Base-by-base conservation (phyloP, 2,888 invertebrate species). In the Electrophaes corylata region DNA sequence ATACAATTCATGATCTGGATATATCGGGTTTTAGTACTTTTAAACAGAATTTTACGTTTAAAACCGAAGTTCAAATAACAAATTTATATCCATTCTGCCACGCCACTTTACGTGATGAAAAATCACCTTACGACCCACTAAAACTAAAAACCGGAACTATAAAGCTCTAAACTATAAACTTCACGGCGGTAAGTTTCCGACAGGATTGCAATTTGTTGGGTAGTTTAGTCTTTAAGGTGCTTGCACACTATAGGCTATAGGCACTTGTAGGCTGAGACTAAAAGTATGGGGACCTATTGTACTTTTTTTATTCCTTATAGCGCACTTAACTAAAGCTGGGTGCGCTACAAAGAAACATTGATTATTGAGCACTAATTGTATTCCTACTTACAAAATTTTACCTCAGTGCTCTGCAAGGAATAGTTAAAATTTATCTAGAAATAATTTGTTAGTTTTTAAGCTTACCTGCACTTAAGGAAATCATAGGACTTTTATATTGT, bases 101-200 rank as follows among this genome's bases (percentile, higher is more conserved):
- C 41, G 18, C 40, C 37, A 48, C 55, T 48, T 26, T 43, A 19
- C 35, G 35, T 48, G 29, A 55, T 55, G 35, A 48, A 55, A 55
- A 56, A 49, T 55, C 50, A 50, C 56, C 39, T 45, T 40, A 56
- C 50, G 50, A 48, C 35, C 49, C 56, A 60, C 59, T 51, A 59
- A 61, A 61, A 57, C 50, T 62, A 43, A 62, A 61, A 58, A 58
- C 55, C 57, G 57, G 60, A 60, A 57, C 60, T 44, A 55, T 52
- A 59, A 59, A 62, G 45, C 51, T 54, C 54, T 60, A 57, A 62
- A 57, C 55, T 45, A 57, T 54, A 54, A 63, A 63, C 45, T 56
- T 40, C 39, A 46, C 50, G 50, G 48, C 57, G 50, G 62, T 66
- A 62, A 43, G 52, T 64, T 64, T 55, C 52, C 57, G 37, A 35